Conservation (phyloP, 2,113 vertebrate genomes). For the Channa maculata region DNA sequence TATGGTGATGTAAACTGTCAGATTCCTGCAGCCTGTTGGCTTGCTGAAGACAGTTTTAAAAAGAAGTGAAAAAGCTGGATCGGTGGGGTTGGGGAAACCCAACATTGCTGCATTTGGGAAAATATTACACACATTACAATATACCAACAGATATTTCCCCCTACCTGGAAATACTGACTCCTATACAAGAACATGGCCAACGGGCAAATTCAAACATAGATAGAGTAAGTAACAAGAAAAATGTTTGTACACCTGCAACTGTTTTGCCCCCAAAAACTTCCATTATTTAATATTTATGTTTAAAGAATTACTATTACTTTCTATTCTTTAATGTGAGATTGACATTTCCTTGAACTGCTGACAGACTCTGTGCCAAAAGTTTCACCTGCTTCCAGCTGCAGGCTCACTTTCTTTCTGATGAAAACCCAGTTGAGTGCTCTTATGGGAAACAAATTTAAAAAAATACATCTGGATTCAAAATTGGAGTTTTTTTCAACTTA, state of each 20-base stretch:
- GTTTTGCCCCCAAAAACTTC: too few relatives aligned
- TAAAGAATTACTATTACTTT: not conserved
- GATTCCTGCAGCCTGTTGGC: not conserved
- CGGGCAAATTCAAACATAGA: not conserved
- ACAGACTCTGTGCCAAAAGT: not conserved
- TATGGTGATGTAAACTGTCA: not conserved
- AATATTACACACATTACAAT: constrained; percentile 16
- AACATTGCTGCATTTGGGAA: constrained; percentile 10
- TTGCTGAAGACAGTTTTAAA: not conserved
- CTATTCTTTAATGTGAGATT: not conserved
- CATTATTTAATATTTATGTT: too few relatives aligned
- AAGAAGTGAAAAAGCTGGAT: constrained; percentile 1
- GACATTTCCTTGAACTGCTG: not conserved
- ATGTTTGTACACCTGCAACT: not conserved
- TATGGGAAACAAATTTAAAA: constrained; percentile 14
- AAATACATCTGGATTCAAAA: too few relatives aligned
- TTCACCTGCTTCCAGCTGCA: constrained; percentile 1
- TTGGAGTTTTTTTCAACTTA: not conserved
- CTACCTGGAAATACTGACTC: constrained; percentile 28
- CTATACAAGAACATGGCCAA: not conserved
- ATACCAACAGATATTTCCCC: not conserved
- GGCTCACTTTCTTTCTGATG: not conserved
- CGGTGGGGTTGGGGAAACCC: constrained; percentile 46
- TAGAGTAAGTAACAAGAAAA: not conserved
- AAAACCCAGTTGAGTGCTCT: not conserved